Evolutionary conservation across 2,888 invertebrate genomes (phyloP).

Genomic region (Microctonus brassicae): DNA sequence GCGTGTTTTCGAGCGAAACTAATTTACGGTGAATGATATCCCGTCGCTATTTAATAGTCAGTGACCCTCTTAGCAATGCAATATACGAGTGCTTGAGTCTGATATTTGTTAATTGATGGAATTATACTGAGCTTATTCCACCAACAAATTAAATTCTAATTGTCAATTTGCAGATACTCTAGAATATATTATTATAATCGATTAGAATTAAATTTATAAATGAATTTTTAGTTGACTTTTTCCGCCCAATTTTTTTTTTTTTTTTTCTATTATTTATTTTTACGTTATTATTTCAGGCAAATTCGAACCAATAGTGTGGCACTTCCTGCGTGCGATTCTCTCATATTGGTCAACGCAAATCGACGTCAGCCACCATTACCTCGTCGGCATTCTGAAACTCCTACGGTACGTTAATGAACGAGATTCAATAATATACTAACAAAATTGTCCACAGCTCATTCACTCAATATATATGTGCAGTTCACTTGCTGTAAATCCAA

Average conservation of each 20-base stretch:
- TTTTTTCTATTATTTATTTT: background rate
- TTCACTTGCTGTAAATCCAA: background rate
- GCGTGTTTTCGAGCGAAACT: background rate
- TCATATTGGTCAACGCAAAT: conserved; percentile 58
- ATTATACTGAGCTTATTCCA: background rate
- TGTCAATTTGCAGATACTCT: background rate
- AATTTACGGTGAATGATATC: background rate
- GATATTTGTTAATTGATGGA: background rate
- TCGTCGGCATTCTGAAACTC: conserved; percentile 64
- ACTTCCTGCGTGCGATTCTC: conserved; percentile 58
- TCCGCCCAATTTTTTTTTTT: background rate
- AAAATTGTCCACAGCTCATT: conserved; percentile 17
- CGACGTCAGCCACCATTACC: conserved; percentile 60
- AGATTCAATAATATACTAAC: conserved; percentile 27
- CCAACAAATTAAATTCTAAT: background rate
- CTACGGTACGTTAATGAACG: conserved; percentile 54
- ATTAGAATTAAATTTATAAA: background rate
- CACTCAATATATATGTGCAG: background rate
- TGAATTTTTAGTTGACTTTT: background rate
- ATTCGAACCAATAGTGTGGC: conserved; percentile 64
- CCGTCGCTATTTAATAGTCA: background rate
- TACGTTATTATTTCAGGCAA: conserved; percentile 51
- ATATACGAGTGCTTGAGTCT: background rate
- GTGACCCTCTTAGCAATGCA: background rate
- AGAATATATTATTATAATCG: background rate